A percentile compares a stretch with the other conserved stretches of the same genome.
These are phyloP conservation scores for Erebia ligea DNA, from an alignment of 2,888 invertebrate genomes.

Conservation along the genomic window DNA sequence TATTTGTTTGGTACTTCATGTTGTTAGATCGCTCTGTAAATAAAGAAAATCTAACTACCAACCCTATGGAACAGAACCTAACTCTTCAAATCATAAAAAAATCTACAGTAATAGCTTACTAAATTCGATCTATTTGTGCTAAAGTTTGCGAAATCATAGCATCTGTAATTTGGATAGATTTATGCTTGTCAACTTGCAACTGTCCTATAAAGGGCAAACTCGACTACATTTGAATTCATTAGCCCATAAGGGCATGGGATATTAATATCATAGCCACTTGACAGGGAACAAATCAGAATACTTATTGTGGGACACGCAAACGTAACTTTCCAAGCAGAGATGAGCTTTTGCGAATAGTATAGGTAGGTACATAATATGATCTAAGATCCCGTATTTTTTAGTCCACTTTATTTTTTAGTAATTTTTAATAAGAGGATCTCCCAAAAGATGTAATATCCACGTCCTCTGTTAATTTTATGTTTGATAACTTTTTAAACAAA, in stretches of 20 bases:
- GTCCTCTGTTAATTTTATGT: too few relatives aligned
- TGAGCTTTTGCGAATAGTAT: slow-evolving; percentile 13
- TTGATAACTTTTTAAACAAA: too few relatives aligned
- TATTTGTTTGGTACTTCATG: slow-evolving; percentile 7
- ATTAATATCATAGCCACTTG: slow-evolving; percentile 31
- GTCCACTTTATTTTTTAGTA: too few relatives aligned
- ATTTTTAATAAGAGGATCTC: too few relatives aligned
- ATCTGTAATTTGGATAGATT: slow-evolving; percentile 42
- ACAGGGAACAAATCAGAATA: slow-evolving; percentile 24
- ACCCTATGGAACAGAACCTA: not conserved
- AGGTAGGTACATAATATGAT: not conserved
- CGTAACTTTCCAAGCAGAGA: not conserved
- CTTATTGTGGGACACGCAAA: slow-evolving; percentile 10
- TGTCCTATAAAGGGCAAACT: slow-evolving; percentile 46
- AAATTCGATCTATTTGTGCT: slow-evolving; percentile 9
- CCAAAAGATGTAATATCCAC: too few relatives aligned
- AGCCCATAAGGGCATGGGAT: slow-evolving; percentile 40
- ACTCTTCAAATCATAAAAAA: not conserved
- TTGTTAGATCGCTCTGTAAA: not conserved
- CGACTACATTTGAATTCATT: slow-evolving; percentile 49
- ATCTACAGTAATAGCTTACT: not conserved
- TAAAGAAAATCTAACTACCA: too few relatives aligned
- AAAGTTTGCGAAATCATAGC: slow-evolving; percentile 18
- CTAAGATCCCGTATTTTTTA: too few relatives aligned
- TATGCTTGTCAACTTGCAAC: slow-evolving; percentile 43